Evolutionary conservation across 2,113 vertebrate species (phyloP).

Genomic region (Chelonoidis abingdonii): DNA sequence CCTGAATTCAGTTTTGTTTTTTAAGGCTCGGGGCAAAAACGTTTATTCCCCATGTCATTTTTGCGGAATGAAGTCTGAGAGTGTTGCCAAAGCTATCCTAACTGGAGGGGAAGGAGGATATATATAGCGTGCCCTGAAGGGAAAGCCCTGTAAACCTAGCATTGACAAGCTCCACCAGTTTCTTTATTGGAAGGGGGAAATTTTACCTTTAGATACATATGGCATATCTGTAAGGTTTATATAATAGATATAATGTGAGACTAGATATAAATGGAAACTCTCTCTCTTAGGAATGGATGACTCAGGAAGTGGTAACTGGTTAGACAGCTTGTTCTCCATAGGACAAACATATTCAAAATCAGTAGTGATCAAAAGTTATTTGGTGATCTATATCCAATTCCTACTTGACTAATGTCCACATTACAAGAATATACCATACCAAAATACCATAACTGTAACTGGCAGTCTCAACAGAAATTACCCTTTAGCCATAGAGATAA

Average conservation of each 20-base stretch:
- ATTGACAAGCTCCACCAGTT: not conserved
- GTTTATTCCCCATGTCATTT: not conserved
- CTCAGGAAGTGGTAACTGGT: not conserved
- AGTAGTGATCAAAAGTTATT: conserved; percentile 9
- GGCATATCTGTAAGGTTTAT: not conserved
- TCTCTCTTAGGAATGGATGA: conserved; percentile 13
- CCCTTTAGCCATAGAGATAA: not conserved
- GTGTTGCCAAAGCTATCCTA: not conserved
- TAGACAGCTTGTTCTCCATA: not conserved
- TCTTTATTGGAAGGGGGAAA: conserved; percentile 2
- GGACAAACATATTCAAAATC: not conserved
- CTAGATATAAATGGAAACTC: not conserved
- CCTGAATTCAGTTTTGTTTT: conserved; percentile 26
- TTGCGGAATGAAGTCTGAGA: not conserved
- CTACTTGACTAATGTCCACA: not conserved
- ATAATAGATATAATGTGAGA: not conserved
- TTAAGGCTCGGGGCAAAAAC: conserved; percentile 16
- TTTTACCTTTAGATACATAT: not conserved
- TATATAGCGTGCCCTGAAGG: not conserved
- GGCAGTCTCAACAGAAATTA: not conserved
- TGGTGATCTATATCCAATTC: not conserved
- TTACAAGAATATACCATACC: not conserved
- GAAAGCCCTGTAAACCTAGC: not conserved
- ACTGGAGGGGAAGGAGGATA: not conserved
- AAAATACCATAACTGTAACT: not conserved